phyloP scores from a whole-genome alignment of 2,888 invertebrate genomes.

The Lacanobia wlatinum region DNA sequence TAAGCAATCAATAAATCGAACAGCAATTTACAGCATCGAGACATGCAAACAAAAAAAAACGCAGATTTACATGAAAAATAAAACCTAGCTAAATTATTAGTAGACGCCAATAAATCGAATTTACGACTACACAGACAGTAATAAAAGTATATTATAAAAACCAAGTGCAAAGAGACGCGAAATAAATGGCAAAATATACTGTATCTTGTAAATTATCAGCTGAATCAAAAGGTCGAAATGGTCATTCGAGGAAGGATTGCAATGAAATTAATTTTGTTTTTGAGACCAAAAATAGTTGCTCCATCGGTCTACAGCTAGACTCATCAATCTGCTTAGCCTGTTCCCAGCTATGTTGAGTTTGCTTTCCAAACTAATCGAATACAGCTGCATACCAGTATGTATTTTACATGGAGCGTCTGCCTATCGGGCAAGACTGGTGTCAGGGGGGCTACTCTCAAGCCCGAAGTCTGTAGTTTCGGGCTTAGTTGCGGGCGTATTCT shows the following conservation, averaged over 20 bases:
- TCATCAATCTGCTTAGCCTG: background rate
- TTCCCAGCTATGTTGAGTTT: background rate
- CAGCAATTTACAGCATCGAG: slow-evolving; percentile 22
- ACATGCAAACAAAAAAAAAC: slow-evolving; percentile 26
- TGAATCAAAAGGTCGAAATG: slow-evolving; percentile 28
- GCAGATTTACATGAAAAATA: slow-evolving; percentile 37
- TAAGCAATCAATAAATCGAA: slow-evolving; percentile 34
- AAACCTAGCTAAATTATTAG: slow-evolving; percentile 43
- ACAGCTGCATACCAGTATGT: no score
- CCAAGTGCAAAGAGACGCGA: slow-evolving; percentile 56
- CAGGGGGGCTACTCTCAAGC: no score
- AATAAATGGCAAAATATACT: slow-evolving; percentile 54
- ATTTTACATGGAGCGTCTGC: no score
- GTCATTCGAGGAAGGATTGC: slow-evolving; percentile 34
- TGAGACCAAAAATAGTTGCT: background rate
- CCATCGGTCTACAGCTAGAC: background rate
- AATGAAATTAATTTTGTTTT: slow-evolving; percentile 30
- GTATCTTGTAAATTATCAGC: slow-evolving; percentile 48
- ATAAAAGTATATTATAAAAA: slow-evolving; percentile 64
- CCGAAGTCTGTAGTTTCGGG: no score
- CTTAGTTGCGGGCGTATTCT: no score
- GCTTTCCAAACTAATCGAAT: background rate
- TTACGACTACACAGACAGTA: slow-evolving; percentile 55
- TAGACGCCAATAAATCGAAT: slow-evolving; percentile 60
- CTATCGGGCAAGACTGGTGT: background rate